These are phyloP conservation scores for Drosophila mimetica DNA, from an alignment of 2,888 invertebrate genomes.

Conservation along the genomic window DNA sequence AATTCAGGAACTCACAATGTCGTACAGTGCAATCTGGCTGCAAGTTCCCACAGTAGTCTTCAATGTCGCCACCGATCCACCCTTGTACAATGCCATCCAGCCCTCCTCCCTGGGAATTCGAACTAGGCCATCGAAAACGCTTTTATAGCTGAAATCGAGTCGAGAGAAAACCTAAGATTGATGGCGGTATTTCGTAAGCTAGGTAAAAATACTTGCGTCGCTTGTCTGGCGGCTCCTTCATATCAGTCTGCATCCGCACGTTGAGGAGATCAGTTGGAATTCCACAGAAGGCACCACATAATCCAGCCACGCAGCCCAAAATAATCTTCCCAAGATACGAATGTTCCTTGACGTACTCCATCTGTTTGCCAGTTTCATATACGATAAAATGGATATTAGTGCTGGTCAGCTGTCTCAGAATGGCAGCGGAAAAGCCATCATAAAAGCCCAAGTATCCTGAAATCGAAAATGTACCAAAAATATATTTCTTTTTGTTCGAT, in stretches of 20 bases:
- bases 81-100: constrained; percentile 42
- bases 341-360: constrained; percentile 18
- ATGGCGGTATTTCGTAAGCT: neutral
- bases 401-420: constrained; percentile 42
- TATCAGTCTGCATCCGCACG: constrained; percentile 59
- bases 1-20: constrained; percentile 36
- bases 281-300: constrained; percentile 30
- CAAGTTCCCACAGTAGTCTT: constrained; percentile 49
- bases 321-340: constrained; percentile 23
- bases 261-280: constrained; percentile 57
- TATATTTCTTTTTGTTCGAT: no score
- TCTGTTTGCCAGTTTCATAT: constrained; percentile 42
- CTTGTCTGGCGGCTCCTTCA: constrained; percentile 25
- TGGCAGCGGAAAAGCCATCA: constrained; percentile 58
- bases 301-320: constrained; percentile 48
- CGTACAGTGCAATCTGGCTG: constrained; percentile 56
- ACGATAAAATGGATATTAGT: constrained; percentile 53
- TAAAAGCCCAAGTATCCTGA: constrained; percentile 47
- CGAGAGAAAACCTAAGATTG: neutral
- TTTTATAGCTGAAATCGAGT: constrained; percentile 39
- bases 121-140: constrained; percentile 37
- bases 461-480: neutral
- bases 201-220: constrained; percentile 43
- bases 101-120: constrained; percentile 54
- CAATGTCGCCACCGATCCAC: constrained; percentile 36